Evolutionary conservation across 2,888 invertebrate genomes (phyloP), one percentile per base, ranked within the genome.

Genomic region (Chymomyza fuscimana): DNA sequence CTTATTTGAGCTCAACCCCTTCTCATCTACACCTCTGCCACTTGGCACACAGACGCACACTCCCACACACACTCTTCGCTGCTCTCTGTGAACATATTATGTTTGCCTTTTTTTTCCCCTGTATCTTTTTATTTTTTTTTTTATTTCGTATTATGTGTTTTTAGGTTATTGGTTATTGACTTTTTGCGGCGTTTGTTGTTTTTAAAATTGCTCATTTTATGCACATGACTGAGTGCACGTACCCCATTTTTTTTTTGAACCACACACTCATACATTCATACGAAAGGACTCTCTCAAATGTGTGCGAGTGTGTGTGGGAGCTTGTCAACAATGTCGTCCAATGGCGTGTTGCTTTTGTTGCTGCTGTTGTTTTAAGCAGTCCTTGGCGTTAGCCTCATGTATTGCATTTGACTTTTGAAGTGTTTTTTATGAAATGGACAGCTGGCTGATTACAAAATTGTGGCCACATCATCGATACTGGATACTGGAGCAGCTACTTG

Each of bases 171-270:
- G 80, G 71, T 70, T 77, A 74, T 80, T 80, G 80, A 80, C 80
- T 82, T 77, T 81, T 74, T 79, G 73, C 72, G 72, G 64, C 65
- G 77, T 77, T 85, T 85, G 76, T 82, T 85, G 74, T 82, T 81
- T 62, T 79, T 72, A 73, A 83, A 81, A 79, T 86, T 83, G 86
- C 79, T 86, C 76, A 81, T 86, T 84, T 78, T 64, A 80, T 81
- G 78, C 86, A 85, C 82, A 77, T 81, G 87, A 79, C 62, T 82
- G 86, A 72, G 67, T 72, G 72, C 78, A 81, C 80, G 83, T 76
- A 72, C 58, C 81, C 67, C 70, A 77, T 80, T 72, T 67, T 70
- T 70, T 65, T 32, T 5, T 32, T 32, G 2, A 32, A 7, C 32
- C 62, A 58, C 77, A 66, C 62, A 64, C 50, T 10, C 60, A 68